Percentiles rank a stretch among this genome's conserved stretches.
These are phyloP conservation scores for Cephalopachus bancanus DNA, from an alignment of 2,797 vertebrate genomes.

Conservation along the genomic window DNA sequence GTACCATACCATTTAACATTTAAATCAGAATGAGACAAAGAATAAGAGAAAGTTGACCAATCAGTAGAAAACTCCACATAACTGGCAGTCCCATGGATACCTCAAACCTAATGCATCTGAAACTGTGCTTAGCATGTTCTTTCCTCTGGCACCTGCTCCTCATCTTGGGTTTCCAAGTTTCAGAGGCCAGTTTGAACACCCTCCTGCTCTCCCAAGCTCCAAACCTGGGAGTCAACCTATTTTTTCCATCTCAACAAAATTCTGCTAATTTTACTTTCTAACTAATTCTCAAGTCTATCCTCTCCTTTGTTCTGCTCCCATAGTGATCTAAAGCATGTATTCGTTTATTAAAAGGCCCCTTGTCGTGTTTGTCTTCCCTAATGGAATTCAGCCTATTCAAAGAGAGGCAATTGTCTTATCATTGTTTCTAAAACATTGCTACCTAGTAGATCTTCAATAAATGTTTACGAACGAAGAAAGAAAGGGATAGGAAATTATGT, in stretches of 20 bases:
- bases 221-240: neutral
- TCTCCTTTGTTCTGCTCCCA: neutral
- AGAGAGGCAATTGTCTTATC: neutral
- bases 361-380: neutral
- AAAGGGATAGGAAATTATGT: neutral
- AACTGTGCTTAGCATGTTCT: neutral
- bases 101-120: neutral
- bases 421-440: conserved; percentile 41
- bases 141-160: neutral
- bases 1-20: neutral
- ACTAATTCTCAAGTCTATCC: neutral
- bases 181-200: neutral
- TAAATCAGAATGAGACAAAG: neutral
- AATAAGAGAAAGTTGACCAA: neutral
- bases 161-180: neutral
- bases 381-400: neutral
- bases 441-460: neutral
- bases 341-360: conserved; percentile 12
- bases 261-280: neutral
- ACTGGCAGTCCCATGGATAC: neutral
- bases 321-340: neutral
- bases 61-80: neutral
- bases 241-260: neutral
- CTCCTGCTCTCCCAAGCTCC: neutral
- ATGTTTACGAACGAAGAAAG: neutral